A percentile compares a stretch with the other conserved stretches of the same genome.
Evolutionary conservation across 2,113 vertebrate species (phyloP).

Genomic region (Sceloporus undulatus): DNA sequence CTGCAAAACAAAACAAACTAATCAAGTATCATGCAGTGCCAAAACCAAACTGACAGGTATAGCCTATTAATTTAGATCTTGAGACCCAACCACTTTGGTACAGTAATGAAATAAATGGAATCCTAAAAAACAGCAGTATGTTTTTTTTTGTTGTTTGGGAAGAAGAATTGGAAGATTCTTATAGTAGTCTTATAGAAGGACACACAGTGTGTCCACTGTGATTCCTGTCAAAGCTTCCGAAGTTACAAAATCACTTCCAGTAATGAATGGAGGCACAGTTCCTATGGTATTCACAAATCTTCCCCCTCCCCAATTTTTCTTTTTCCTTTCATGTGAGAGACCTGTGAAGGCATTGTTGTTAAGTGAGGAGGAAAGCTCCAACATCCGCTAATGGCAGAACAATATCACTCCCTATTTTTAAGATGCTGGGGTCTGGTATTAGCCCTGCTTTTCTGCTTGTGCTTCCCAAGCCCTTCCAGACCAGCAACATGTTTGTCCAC

Average conservation of each 20-base stretch:
- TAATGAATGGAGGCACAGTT: neutral
- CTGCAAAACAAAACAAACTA: slow-evolving; percentile 71
- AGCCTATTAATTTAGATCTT: neutral
- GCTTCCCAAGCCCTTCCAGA: neutral
- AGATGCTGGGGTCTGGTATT: neutral
- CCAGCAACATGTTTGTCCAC: neutral
- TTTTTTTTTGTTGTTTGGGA: neutral
- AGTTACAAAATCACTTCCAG: neutral
- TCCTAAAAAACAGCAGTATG: neutral
- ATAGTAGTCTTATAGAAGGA: neutral
- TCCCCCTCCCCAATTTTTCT: no score
- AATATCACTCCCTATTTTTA: neutral
- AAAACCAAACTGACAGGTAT: neutral
- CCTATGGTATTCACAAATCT: neutral
- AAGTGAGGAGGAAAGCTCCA: neutral
- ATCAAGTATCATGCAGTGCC: neutral
- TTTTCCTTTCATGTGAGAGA: neutral
- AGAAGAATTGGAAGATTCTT: no score
- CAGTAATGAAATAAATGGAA: neutral
- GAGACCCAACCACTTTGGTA: neutral
- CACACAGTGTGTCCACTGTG: neutral
- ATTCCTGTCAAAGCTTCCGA: neutral
- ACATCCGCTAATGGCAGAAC: neutral
- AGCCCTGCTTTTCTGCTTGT: no score
- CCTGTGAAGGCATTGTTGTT: neutral